Conservation (phyloP, 1,140 invertebrate genomes). For the Popillia japonica region DNA sequence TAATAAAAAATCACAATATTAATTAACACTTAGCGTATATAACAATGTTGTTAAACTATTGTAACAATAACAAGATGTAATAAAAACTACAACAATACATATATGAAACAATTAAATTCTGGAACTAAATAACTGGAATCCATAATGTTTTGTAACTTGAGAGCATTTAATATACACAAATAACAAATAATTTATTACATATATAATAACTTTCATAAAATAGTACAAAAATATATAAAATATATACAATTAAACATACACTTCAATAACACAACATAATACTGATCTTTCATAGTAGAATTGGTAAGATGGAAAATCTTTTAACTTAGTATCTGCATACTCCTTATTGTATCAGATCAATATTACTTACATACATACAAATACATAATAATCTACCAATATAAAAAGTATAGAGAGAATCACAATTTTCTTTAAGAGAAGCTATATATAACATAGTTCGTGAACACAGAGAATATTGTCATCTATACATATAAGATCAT, state of each 20-base stretch:
- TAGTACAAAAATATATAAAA: conserved; percentile 9
- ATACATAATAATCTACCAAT: neutral
- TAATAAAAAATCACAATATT: no score
- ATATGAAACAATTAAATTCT: no score
- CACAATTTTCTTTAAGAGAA: neutral
- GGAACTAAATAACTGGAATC: no score
- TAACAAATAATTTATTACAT: neutral
- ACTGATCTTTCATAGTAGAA: conserved; percentile 15
- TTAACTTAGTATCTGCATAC: neutral
- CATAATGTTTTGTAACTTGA: no score
- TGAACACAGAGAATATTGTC: conserved; percentile 4
- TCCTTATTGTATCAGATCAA: neutral
- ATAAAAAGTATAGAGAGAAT: neutral
- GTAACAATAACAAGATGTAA: no score
- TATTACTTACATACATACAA: neutral
- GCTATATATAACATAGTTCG: neutral
- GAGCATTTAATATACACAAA: neutral
- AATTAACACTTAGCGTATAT: no score
- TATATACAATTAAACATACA: conserved; percentile 7
- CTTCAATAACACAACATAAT: conserved; percentile 3
- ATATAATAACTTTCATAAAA: neutral
- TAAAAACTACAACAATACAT: no score
- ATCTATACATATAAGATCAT: neutral
- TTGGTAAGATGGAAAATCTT: neutral
- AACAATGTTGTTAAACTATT: no score